Evolutionary conservation across 2,888 invertebrate genomes (phyloP), one percentile per base, ranked within the genome.

Genomic region (Caenorhabditis sp.): DNA sequence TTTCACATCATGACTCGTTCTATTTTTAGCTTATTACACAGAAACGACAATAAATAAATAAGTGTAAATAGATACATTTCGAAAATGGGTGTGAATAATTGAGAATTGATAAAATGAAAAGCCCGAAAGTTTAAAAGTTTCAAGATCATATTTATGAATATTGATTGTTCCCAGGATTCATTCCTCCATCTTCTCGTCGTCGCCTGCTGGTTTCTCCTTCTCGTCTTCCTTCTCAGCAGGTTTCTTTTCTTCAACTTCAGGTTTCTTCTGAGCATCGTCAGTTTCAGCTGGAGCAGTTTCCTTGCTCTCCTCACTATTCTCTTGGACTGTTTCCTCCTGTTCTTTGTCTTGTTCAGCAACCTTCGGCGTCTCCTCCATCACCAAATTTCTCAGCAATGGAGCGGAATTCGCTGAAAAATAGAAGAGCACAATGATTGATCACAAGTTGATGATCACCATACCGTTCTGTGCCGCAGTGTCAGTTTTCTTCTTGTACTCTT

Each of bases 401-500:
- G 83, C 83, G 35, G 79, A 76, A 59, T 76, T 72, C 24, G 38
- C 76, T 77, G 76, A 35, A 74, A 66, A 44, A 54, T 35, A 16
- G 26, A 7, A 54, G 7, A 35, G 14, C 66, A 49, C 26, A 61
- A 35, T 70, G 26, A 61, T 63, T 61, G 38, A 22, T 64, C 16
- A 61, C 24, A 22, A 49, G 5, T 58, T 6, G 31, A 44, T 58
- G 22, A n/a, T 59, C 22, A 24, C 28, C 64, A 56, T 24, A 86
- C 88, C 85, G 19, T 68, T 64, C 38, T 86, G 79, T 19, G 85
- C 75, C 26, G 77, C 82, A 19, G 83, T 73, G 12, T 87, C 86
- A 4, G 79, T 76, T 41, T 87, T 87, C 77, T 86, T 87, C 59
- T 88, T 87, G 70, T 89, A 90, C 19, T 89, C 89, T 31, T 82